Percentiles rank a stretch among this genome's conserved stretches.
Evolutionary conservation across 2,113 vertebrate species (phyloP).

Genomic region (Hylia prasina): DNA sequence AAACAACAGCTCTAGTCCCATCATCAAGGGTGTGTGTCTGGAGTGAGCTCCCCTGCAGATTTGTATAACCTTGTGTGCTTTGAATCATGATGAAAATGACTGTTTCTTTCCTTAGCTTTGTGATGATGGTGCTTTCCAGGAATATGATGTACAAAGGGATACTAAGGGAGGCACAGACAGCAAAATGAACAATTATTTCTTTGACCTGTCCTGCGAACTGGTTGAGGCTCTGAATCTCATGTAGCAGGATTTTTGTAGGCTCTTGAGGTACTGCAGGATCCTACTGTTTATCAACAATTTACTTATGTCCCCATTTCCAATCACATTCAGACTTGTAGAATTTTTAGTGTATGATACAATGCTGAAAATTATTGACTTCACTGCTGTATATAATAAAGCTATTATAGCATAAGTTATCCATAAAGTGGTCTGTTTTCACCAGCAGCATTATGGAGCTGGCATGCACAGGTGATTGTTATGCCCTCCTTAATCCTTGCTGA

Average conservation of each 20-base stretch:
- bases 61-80: neutral
- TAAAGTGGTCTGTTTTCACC: neutral
- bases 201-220: neutral
- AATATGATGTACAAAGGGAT: neutral
- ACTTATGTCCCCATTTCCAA: neutral
- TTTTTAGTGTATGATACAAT: neutral
- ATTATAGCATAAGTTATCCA: neutral
- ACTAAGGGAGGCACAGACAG: neutral
- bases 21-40: neutral
- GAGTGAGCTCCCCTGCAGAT: neutral
- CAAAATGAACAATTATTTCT: neutral
- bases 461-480: neutral
- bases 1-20: neutral
- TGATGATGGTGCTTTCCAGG: neutral
- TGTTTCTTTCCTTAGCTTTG: fast-evolving
- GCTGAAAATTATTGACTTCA: neutral
- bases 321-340: neutral
- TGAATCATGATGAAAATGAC: neutral
- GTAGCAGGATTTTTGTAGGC: neutral
- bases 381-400: neutral
- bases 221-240: neutral
- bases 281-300: neutral
- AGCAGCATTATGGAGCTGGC: neutral
- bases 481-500: neutral
- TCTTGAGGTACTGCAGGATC: neutral